Percentiles rank a stretch among this genome's conserved stretches.
Conservation (phyloP, 2,797 vertebrate genomes). For the Myotis vivesi region DNA sequence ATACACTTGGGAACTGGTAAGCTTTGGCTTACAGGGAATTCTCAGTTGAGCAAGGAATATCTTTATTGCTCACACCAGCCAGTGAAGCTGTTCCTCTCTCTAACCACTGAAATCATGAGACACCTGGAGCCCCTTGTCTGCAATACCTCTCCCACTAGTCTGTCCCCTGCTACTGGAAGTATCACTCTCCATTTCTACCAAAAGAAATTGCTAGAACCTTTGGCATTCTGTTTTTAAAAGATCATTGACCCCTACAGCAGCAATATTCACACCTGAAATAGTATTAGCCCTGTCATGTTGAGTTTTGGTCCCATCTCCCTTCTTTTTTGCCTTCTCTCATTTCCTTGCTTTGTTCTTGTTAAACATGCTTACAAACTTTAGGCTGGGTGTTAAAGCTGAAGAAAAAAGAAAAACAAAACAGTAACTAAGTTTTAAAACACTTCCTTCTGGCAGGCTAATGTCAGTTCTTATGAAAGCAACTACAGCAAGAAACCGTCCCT, state of each 20-base stretch:
- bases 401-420: conserved; percentile 15
- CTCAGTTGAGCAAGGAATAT: background rate
- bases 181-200: background rate
- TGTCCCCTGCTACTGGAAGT: background rate
- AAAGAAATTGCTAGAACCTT: conserved; percentile 30
- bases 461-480: conserved; percentile 40
- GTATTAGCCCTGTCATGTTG: background rate
- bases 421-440: conserved; percentile 49
- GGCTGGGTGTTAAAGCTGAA: conserved; percentile 52
- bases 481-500: background rate
- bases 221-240: conserved; percentile 26
- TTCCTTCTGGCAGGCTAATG: conserved; percentile 34
- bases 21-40: background rate
- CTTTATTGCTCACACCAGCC: background rate
- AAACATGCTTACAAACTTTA: conserved; percentile 46
- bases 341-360: conserved; percentile 53
- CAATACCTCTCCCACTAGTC: background rate
- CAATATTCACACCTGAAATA: background rate
- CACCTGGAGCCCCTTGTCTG: background rate
- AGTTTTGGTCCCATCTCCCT: conserved; percentile 12
- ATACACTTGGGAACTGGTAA: background rate
- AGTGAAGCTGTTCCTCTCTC: background rate
- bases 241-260: background rate
- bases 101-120: background rate
- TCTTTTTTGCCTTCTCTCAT: conserved; percentile 33